phyloP scores from a whole-genome alignment of 92 coral and sea anemone genomes.

The Zoanthus solanderi region DNA sequence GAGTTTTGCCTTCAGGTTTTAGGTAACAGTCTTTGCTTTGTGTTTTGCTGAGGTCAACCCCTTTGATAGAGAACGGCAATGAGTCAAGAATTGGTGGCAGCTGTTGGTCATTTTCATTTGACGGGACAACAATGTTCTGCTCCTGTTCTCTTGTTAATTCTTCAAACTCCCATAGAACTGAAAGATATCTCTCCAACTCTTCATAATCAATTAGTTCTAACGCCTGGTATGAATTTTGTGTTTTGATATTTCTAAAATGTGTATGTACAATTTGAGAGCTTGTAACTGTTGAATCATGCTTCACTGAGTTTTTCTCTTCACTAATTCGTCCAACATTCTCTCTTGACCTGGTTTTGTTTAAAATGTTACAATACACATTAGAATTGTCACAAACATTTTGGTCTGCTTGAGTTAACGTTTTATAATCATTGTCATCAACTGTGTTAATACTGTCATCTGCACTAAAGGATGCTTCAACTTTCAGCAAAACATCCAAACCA shows the following conservation, averaged over 20 bases:
- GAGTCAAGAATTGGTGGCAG: conserved; percentile 75
- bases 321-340: neutral
- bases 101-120: conserved; percentile 37
- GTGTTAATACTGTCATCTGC: neutral
- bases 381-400: neutral
- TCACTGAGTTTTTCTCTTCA: neutral
- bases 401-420: neutral
- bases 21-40: conserved; percentile 61
- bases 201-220: conserved; percentile 72
- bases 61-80: conserved; percentile 80
- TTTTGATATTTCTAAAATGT: conserved; percentile 20
- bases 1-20: conserved; percentile 88
- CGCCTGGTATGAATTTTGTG: conserved; percentile 10
- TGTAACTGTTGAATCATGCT: neutral
- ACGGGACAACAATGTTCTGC: neutral
- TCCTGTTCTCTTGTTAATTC: conserved; percentile 75
- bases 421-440: neutral
- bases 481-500: conserved; percentile 61
- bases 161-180: conserved; percentile 82
- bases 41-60: conserved; percentile 59
- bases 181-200: conserved; percentile 71
- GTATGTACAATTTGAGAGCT: conserved; percentile 28
- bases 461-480: conserved; percentile 10
- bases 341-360: conserved; percentile 1
- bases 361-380: neutral